Evolutionary conservation across 1,140 invertebrate species (phyloP).

Genomic region (Papilio polyxenes): DNA sequence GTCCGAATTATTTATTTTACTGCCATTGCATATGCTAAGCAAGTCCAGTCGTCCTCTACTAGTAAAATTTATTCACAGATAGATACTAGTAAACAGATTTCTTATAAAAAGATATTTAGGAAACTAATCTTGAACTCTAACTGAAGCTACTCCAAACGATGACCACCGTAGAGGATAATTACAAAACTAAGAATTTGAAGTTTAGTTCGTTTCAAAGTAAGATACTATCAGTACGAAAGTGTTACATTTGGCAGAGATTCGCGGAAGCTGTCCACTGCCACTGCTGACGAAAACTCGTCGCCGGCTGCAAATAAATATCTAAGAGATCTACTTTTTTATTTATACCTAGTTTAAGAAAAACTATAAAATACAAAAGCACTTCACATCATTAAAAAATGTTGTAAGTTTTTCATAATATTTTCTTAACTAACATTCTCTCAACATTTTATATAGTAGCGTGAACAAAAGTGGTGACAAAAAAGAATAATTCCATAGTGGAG

Average conservation of each 20-base stretch:
- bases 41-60: no score
- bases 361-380: neutral
- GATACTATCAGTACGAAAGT: constrained; percentile 48
- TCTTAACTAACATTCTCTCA: no score
- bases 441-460: no score
- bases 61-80: no score
- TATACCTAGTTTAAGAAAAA: neutral
- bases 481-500: neutral
- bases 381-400: no score
- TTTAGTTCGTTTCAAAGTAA: neutral
- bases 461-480: no score
- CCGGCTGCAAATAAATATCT: constrained; percentile 35
- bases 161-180: neutral
- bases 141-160: neutral
- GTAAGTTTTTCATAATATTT: no score
- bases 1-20: neutral
- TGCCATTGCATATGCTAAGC: no score
- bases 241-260: constrained; percentile 63
- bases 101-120: no score
- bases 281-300: constrained; percentile 48
- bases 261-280: constrained; percentile 58
- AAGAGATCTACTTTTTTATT: neutral
- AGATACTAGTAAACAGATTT: no score
- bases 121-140: neutral
- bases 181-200: neutral